These are phyloP conservation scores for Lepus townsendii DNA, from an alignment of 2,797 vertebrate genomes.

Conservation along the genomic window DNA sequence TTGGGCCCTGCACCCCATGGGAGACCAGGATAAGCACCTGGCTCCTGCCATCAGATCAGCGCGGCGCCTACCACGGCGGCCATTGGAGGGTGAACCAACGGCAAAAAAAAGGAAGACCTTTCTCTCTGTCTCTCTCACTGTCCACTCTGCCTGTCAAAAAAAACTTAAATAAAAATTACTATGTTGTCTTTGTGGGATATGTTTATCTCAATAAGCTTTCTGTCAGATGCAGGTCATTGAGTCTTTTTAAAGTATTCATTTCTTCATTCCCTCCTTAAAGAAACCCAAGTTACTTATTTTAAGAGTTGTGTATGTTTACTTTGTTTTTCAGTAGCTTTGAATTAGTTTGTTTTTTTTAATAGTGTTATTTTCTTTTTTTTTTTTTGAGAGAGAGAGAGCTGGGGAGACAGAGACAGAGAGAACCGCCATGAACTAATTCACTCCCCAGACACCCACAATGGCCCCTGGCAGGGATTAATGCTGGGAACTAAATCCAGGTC, in stretches of 20 bases:
- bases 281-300: background rate
- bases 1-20: no score
- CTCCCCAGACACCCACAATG: no score
- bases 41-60: no score
- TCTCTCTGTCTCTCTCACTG: no score
- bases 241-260: background rate
- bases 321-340: background rate
- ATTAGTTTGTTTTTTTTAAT: background rate
- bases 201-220: conserved; percentile 23
- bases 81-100: no score
- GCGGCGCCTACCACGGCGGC: no score
- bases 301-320: background rate
- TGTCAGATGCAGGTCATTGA: background rate
- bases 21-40: no score
- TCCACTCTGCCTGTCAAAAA: background rate
- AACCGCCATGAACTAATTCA: no score
- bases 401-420: no score
- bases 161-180: background rate
- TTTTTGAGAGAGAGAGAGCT: background rate
- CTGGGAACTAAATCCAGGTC: no score
- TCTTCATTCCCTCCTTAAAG: conserved; percentile 5
- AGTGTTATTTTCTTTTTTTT: background rate
- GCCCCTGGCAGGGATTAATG: no score
- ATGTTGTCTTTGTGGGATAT: background rate
- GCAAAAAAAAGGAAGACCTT: no score